These are phyloP conservation scores for Cepaea nemoralis DNA, from an alignment of 1,140 invertebrate genomes.

Conservation along the genomic window DNA sequence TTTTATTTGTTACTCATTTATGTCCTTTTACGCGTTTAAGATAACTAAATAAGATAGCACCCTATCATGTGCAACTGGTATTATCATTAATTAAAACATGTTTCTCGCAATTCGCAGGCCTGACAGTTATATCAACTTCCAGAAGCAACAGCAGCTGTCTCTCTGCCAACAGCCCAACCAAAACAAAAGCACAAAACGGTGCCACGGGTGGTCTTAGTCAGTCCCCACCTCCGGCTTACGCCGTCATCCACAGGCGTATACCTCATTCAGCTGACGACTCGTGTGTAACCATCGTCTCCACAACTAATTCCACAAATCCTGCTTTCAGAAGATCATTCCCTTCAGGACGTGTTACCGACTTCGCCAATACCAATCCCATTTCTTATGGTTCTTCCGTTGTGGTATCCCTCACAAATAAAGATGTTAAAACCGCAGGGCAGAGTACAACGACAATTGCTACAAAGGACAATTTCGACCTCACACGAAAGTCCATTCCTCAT, in stretches of 20 bases:
- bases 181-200: background rate
- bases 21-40: background rate
- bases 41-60: background rate
- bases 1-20: background rate
- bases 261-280: slow-evolving; percentile 22
- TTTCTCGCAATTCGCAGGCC: slow-evolving; percentile 22
- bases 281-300: slow-evolving; percentile 25
- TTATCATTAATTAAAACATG: background rate
- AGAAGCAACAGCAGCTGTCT: background rate
- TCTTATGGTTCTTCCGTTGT: background rate
- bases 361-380: too few relatives aligned
- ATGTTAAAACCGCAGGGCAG: background rate
- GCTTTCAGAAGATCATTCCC: slow-evolving; percentile 33
- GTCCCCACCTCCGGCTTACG: slow-evolving; percentile 26
- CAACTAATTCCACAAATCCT: slow-evolving; percentile 33
- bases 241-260: slow-evolving; percentile 33
- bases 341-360: background rate
- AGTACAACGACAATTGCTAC: background rate
- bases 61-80: background rate
- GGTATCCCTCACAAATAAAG: background rate
- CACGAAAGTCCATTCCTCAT: background rate
- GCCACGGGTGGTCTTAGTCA: background rate
- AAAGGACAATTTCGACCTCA: too few relatives aligned
- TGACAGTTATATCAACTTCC: slow-evolving; percentile 39
- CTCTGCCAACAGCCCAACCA: background rate